phyloP scores from a whole-genome alignment of 1,140 invertebrate genomes.

The Pseudomyrmex concolor region DNA sequence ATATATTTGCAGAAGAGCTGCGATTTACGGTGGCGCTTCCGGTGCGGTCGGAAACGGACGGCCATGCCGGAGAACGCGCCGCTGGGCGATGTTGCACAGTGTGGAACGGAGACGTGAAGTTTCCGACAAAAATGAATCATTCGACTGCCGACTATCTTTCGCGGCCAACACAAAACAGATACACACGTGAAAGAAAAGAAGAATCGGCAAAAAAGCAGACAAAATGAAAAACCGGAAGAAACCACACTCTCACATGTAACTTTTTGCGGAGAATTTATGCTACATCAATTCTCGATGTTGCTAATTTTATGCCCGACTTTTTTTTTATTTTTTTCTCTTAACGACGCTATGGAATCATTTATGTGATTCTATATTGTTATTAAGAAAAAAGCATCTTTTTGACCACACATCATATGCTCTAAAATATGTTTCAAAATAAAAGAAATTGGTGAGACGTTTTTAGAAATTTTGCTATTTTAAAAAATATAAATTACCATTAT shows the following conservation, averaged over 20 bases:
- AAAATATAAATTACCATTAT: too few species aligned
- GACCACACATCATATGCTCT: too few species aligned
- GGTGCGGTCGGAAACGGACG: constrained; percentile 53
- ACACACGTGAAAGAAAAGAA: constrained; percentile 20
- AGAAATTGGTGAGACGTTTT: too few species aligned
- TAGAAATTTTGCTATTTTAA: too few species aligned
- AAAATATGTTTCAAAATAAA: too few species aligned
- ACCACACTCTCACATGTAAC: constrained; percentile 14
- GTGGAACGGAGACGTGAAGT: constrained; percentile 55
- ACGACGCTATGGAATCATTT: too few species aligned
- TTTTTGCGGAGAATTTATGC: constrained; percentile 30
- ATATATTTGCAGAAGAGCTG: constrained; percentile 37
- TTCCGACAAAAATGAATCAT: constrained; percentile 69
- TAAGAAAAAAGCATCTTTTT: too few species aligned
- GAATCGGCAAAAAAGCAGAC: constrained; percentile 25
- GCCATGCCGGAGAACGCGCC: constrained; percentile 46
- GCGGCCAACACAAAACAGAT: constrained; percentile 40
- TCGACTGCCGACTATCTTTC: constrained; percentile 48
- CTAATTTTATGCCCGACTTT: too few species aligned
- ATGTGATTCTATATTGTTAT: too few species aligned
- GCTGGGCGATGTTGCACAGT: constrained; percentile 58
- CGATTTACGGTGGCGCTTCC: constrained; percentile 62
- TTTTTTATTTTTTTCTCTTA: too few species aligned
- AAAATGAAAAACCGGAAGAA: constrained; percentile 58
- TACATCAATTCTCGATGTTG: constrained; percentile 5